phyloP scores from a whole-genome alignment of 2,888 invertebrate genomes.

The Papilio gigon region DNA sequence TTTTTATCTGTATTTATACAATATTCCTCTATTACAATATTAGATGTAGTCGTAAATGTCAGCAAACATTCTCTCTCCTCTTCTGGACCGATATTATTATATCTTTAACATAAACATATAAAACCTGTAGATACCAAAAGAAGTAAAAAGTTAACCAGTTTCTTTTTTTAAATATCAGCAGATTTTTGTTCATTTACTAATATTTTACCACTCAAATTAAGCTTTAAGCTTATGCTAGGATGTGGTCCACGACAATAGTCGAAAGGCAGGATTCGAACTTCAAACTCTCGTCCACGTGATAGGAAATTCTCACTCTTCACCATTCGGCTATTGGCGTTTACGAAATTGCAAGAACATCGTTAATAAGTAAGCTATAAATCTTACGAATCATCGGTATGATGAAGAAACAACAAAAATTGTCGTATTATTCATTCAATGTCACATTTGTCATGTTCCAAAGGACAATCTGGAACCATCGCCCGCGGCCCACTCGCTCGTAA shows the following conservation, averaged over 20 bases:
- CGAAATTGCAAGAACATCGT: neutral
- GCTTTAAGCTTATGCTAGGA: no score
- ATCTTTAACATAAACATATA: no score
- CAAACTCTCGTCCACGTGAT: no score
- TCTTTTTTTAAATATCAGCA: no score
- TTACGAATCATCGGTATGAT: constrained; percentile 4
- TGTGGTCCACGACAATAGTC: no score
- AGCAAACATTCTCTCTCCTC: neutral
- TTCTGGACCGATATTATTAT: neutral
- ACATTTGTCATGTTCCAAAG: constrained; percentile 26
- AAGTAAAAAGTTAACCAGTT: no score
- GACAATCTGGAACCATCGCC: constrained; percentile 17
- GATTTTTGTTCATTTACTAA: no score
- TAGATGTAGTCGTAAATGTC: neutral
- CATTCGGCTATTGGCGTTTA: no score
- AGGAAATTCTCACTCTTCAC: no score
- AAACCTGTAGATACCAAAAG: no score
- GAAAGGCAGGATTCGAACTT: no score
- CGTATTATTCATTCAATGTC: constrained; percentile 25
- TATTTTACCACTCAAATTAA: no score
- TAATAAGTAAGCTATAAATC: neutral
- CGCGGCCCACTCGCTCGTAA: constrained; percentile 49
- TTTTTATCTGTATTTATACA: constrained; percentile 5
- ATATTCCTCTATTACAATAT: neutral
- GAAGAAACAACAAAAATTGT: constrained; percentile 26